These are phyloP conservation scores for Hystrix cristata DNA, from an alignment of 2,113 vertebrate genomes.

Conservation along the genomic window DNA sequence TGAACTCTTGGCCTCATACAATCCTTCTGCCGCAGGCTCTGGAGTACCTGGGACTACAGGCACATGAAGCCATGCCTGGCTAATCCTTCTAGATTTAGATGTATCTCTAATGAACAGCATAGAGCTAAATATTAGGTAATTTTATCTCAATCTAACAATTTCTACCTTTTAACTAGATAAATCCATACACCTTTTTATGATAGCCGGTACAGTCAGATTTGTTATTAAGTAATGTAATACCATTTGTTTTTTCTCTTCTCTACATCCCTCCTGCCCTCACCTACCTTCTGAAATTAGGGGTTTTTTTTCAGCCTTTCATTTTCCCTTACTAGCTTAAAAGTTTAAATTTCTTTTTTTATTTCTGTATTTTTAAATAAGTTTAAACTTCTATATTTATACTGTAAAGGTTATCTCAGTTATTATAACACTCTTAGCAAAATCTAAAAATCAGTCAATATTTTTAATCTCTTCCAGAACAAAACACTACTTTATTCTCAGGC, in stretches of 20 bases:
- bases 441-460: not conserved
- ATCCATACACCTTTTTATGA: not conserved
- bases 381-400: not conserved
- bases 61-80: too few relatives aligned
- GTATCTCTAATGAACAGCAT: not conserved
- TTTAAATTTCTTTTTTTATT: not conserved
- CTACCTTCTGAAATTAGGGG: not conserved
- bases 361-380: not conserved
- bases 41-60: not conserved
- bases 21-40: not conserved
- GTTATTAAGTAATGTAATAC: constrained; percentile 25
- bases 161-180: not conserved
- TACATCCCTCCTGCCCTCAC: not conserved
- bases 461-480: not conserved
- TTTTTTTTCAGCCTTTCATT: not conserved
- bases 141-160: not conserved
- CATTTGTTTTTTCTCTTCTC: not conserved
- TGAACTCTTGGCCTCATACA: not conserved
- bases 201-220: not conserved
- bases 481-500: not conserved
- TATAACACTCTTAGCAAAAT: not conserved
- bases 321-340: not conserved
- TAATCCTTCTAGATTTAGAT: not conserved
- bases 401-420: not conserved
- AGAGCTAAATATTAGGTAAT: not conserved